Conservation (phyloP, 2,113 vertebrate species). For the Argyrosomus japonicus region DNA sequence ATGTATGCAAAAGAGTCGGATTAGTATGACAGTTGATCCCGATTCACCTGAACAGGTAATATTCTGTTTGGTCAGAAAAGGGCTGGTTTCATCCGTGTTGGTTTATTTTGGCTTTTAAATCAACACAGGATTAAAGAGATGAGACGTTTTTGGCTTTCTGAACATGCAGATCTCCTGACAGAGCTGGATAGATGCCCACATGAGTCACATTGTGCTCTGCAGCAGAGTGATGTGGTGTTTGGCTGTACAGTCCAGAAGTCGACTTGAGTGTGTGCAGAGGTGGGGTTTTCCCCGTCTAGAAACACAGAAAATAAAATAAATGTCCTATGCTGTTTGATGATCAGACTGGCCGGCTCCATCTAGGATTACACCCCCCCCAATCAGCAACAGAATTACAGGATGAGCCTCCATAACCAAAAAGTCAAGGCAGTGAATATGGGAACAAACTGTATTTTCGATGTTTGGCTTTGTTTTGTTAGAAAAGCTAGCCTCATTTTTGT, state of each 20-base stretch:
- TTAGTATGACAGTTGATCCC: too few species aligned
- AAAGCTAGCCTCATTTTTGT: neutral
- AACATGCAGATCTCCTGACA: neutral
- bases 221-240: neutral
- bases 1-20: neutral
- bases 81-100: neutral
- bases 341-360: slow-evolving; percentile 1
- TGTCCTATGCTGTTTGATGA: neutral
- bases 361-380: neutral
- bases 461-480: neutral
- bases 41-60: neutral
- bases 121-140: neutral
- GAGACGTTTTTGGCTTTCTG: neutral
- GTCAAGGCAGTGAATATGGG: neutral
- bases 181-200: slow-evolving; percentile 2
- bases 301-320: neutral
- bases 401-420: too few species aligned
- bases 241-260: neutral
- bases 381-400: too few species aligned
- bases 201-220: slow-evolving; percentile 23
- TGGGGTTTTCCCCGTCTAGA: neutral
- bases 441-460: neutral
- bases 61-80: neutral
- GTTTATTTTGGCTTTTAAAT: neutral
- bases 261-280: slow-evolving; percentile 11